phyloP scores from a whole-genome alignment of 2,888 invertebrate genomes.

The Geophilus truncorum region DNA sequence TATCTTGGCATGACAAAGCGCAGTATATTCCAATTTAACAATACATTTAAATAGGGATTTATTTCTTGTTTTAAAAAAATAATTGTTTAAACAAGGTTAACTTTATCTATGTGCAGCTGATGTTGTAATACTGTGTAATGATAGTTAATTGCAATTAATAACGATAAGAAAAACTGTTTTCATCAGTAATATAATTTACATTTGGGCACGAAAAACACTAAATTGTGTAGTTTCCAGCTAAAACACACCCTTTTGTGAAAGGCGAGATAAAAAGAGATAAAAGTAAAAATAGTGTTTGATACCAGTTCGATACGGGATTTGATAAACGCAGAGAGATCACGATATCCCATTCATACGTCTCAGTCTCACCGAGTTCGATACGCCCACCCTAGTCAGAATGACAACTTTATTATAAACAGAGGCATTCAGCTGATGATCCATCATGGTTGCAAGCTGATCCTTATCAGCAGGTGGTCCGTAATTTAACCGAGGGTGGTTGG shows the following conservation, averaged over 20 bases:
- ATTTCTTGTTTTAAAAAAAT: not conserved
- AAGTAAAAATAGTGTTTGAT: not conserved
- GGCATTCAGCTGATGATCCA: slow-evolving; percentile 2
- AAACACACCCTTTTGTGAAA: too few relatives aligned
- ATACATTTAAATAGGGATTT: not conserved
- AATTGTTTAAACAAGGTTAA: not conserved
- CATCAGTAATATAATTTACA: too few relatives aligned
- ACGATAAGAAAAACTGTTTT: too few relatives aligned
- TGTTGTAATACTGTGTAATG: too few relatives aligned
- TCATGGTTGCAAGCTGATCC: not conserved
- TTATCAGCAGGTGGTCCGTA: slow-evolving; percentile 27
- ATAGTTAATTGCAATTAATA: not conserved
- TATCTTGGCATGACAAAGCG: not conserved
- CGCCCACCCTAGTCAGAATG: not conserved
- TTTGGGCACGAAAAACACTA: too few relatives aligned
- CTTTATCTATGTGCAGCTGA: not conserved
- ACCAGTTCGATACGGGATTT: not conserved
- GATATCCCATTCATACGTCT: not conserved
- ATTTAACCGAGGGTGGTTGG: not conserved
- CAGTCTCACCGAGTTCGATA: not conserved
- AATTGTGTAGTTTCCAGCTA: too few relatives aligned
- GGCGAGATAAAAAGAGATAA: too few relatives aligned
- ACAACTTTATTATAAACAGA: slow-evolving; percentile 25
- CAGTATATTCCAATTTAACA: not conserved
- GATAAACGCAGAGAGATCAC: not conserved